Conservation (phyloP, 2,797 vertebrate genomes). For the Linurgus olivaceus region DNA sequence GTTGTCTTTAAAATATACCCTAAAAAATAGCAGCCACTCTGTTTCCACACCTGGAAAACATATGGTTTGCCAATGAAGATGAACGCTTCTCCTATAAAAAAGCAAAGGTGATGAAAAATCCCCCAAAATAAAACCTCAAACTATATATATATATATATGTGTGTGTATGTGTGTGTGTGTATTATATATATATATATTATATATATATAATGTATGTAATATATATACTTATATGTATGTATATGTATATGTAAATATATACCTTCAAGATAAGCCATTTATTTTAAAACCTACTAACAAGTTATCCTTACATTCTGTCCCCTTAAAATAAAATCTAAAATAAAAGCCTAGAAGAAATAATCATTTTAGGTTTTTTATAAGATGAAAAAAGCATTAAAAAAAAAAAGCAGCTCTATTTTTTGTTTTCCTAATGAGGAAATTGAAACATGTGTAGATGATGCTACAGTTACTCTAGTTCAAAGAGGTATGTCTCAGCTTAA, state of each 20-base stretch:
- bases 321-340: background rate
- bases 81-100: background rate
- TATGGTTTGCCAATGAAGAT: background rate
- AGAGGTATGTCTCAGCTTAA: slow-evolving; percentile 38
- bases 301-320: background rate
- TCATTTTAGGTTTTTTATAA: background rate
- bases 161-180: too few species aligned
- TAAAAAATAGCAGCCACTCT: background rate
- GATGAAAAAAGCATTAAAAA: background rate
- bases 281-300: background rate
- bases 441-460: background rate
- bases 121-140: background rate
- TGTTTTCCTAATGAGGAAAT: background rate
- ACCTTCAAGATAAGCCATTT: background rate
- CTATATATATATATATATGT: too few species aligned
- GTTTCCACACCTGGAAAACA: background rate
- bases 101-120: background rate
- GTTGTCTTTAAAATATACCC: background rate
- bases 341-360: background rate
- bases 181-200: too few species aligned
- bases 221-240: too few species aligned
- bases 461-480: slow-evolving; percentile 22
- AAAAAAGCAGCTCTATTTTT: background rate
- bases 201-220: too few species aligned
- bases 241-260: too few species aligned